phyloP scores from a whole-genome alignment of 2,113 vertebrate species.

The Chlamydotis undulata region DNA sequence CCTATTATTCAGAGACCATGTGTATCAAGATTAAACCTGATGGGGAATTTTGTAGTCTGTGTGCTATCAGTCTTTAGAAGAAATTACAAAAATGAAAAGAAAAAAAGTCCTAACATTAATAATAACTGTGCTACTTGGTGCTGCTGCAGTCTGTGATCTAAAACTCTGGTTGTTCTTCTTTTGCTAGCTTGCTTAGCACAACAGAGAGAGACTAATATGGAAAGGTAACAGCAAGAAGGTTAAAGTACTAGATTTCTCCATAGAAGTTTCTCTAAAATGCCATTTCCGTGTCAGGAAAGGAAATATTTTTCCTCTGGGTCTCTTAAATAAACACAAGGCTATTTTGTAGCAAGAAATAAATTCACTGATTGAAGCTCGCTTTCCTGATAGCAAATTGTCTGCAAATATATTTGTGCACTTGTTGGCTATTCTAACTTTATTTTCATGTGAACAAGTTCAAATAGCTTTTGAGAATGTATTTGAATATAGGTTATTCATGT shows the following conservation, averaged over 20 bases:
- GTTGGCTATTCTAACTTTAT: not conserved
- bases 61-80: not conserved
- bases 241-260: not conserved
- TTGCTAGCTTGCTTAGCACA: not conserved
- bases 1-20: not conserved
- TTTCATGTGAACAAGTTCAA: constrained; percentile 31
- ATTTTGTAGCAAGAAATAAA: not conserved
- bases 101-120: not conserved
- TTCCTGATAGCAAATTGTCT: not conserved
- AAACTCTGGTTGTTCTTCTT: constrained; percentile 20
- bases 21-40: not conserved
- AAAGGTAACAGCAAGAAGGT: constrained; percentile 2
- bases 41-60: not conserved
- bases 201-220: not conserved
- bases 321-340: not conserved
- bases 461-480: constrained; percentile 28
- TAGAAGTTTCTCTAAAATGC: not conserved
- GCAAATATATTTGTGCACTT: not conserved
- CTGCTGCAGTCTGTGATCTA: constrained; percentile 20
- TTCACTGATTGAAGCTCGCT: not conserved
- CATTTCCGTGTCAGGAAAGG: not conserved
- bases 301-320: not conserved
- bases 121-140: not conserved
- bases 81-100: not conserved
- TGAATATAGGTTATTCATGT: not conserved